Conservation (phyloP, 2,113 vertebrate species). For the Podocnemis expansa region DNA sequence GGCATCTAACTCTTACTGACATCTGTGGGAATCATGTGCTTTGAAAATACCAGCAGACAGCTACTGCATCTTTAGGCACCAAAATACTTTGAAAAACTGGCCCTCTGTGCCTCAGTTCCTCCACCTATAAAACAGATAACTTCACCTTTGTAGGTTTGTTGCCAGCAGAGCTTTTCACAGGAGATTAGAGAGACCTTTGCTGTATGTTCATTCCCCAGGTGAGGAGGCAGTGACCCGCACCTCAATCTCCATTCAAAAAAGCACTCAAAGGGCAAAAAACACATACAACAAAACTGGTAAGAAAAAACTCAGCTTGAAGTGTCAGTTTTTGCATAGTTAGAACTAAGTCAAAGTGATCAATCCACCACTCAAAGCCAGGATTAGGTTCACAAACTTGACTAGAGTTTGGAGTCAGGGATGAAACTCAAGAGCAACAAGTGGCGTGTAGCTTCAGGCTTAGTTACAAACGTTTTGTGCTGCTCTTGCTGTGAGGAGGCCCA, state of each 20-base stretch:
- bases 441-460: not conserved
- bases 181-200: not conserved
- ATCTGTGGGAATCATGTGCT: not conserved
- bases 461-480: fast-evolving
- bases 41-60: too few species aligned
- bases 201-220: not conserved
- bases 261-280: too few species aligned
- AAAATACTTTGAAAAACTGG: fast-evolving
- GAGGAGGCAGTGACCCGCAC: fast-evolving
- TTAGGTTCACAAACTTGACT: not conserved
- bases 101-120: not conserved
- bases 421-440: slow-evolving; percentile 26
- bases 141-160: not conserved
- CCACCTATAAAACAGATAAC: not conserved
- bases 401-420: not conserved
- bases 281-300: not conserved
- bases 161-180: not conserved
- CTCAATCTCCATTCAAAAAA: not conserved
- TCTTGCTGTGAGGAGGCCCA: not conserved
- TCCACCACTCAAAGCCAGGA: fast-evolving
- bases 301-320: not conserved
- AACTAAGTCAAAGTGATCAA: fast-evolving
- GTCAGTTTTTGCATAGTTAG: fast-evolving
- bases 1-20: not conserved
- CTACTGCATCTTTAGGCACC: not conserved